Percentiles rank a stretch among this genome's conserved stretches.
phyloP scores from a whole-genome alignment of 2,888 invertebrate genomes.

The Aelia acuminata region DNA sequence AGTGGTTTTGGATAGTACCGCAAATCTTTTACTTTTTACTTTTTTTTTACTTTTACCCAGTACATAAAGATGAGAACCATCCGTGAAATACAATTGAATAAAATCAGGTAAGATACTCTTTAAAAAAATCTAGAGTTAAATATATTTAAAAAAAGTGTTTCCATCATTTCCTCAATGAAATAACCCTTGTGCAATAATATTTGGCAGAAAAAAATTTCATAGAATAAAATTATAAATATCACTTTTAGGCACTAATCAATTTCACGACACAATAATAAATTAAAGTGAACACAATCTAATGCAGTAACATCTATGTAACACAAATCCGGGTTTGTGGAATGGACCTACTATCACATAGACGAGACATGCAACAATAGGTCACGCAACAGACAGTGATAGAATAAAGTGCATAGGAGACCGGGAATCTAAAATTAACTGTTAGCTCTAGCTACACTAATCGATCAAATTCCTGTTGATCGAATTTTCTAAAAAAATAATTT shows the following conservation, averaged over 20 bases:
- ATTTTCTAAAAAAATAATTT: neutral
- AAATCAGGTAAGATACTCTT: too few species aligned
- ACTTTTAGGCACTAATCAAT: neutral
- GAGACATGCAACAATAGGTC: neutral
- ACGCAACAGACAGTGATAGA: neutral
- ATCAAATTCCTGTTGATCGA: neutral
- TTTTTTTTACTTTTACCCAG: too few species aligned
- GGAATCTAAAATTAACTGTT: slow-evolving; percentile 7
- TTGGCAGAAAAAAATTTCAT: too few species aligned
- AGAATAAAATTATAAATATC: neutral
- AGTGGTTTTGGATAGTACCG: neutral
- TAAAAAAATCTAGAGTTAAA: too few species aligned
- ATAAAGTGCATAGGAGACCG: neutral
- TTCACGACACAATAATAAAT: neutral
- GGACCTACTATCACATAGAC: neutral
- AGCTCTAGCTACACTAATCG: neutral
- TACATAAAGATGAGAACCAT: too few species aligned
- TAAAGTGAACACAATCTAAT: neutral
- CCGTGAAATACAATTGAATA: too few species aligned
- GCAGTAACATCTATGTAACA: neutral
- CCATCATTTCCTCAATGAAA: too few species aligned
- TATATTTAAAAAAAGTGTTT: too few species aligned
- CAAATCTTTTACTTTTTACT: too few species aligned
- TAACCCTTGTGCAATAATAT: too few species aligned
- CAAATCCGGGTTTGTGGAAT: neutral